Conservation (phyloP, 2,888 invertebrate genomes). For the Atethmia centrago region DNA sequence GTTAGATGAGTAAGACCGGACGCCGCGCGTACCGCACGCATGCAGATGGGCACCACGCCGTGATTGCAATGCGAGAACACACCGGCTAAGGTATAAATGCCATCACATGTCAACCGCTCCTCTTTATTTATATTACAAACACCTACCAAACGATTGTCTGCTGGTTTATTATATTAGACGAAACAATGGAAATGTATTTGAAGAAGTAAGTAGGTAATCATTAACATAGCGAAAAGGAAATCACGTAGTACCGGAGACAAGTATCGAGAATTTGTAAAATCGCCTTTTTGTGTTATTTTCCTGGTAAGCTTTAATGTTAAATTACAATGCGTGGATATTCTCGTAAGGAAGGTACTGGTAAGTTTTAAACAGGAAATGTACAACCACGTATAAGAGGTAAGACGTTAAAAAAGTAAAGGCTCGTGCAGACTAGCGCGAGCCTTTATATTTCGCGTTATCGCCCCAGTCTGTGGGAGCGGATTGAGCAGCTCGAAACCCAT, state of each 20-base stretch:
- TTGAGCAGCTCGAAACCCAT: neutral
- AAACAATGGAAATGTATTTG: constrained; percentile 85
- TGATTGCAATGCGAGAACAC: constrained; percentile 88
- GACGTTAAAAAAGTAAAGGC: too few species aligned
- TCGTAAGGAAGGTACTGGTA: neutral
- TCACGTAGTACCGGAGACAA: constrained; percentile 79
- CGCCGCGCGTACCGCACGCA: constrained; percentile 83
- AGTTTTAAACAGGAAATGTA: neutral
- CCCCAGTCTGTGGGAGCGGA: neutral
- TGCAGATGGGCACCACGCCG: constrained; percentile 83
- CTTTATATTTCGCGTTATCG: too few species aligned
- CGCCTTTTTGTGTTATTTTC: constrained; percentile 73
- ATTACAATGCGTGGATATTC: constrained; percentile 45
- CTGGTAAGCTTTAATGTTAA: constrained; percentile 58
- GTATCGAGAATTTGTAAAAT: constrained; percentile 80
- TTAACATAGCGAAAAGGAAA: constrained; percentile 82
- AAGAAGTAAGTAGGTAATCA: constrained; percentile 76
- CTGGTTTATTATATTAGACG: constrained; percentile 80
- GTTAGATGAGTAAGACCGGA: constrained; percentile 89
- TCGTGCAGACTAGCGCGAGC: too few species aligned
- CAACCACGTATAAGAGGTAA: neutral
- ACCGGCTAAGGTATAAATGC: constrained; percentile 88
- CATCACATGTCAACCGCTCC: constrained; percentile 82
- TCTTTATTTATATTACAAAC: constrained; percentile 85
- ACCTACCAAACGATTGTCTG: constrained; percentile 83